Evolutionary conservation across 2,113 vertebrate species (phyloP).

Genomic region (Ammodytes marinus): DNA sequence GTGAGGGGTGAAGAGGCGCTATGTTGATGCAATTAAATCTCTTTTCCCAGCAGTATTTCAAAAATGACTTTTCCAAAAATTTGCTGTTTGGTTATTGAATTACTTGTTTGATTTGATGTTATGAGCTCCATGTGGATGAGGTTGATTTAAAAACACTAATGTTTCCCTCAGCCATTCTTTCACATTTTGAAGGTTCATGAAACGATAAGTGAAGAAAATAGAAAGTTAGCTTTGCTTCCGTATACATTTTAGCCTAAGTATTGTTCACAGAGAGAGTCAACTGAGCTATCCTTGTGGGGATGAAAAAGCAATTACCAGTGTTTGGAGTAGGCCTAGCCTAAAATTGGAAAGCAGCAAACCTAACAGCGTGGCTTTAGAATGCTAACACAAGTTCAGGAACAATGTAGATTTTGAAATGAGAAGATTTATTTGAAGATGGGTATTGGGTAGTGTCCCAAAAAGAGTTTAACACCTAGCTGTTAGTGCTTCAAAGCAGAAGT

Average conservation of each 20-base stretch:
- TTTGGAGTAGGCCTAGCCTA: not conserved
- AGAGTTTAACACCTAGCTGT: not conserved
- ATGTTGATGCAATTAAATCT: conserved; percentile 7
- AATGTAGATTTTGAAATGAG: conserved; percentile 1
- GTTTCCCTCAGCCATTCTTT: not conserved
- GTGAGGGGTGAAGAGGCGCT: not conserved
- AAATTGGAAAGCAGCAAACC: conserved; percentile 14
- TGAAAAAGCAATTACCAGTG: conserved; percentile 4
- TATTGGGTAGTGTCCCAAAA: not conserved
- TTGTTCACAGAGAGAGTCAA: not conserved
- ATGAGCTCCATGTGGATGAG: not conserved
- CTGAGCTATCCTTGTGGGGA: conserved; percentile 12
- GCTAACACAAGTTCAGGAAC: not conserved
- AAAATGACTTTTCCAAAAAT: not conserved
- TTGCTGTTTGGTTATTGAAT: conserved; percentile 11
- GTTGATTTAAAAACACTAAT: conserved; percentile 10
- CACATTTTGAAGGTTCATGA: not conserved
- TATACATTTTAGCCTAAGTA: not conserved
- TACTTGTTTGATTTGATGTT: conserved; percentile 6
- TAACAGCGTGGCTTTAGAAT: conserved; percentile 13
- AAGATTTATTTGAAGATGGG: not conserved
- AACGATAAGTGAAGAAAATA: conserved; percentile 14
- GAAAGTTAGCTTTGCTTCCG: not conserved
- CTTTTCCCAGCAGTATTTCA: conserved; percentile 10
- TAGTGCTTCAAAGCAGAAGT: not conserved